These are phyloP conservation scores for Tokudaia tokunoshimensis DNA, from an alignment of 2,797 vertebrate species.

Conservation along the genomic window DNA sequence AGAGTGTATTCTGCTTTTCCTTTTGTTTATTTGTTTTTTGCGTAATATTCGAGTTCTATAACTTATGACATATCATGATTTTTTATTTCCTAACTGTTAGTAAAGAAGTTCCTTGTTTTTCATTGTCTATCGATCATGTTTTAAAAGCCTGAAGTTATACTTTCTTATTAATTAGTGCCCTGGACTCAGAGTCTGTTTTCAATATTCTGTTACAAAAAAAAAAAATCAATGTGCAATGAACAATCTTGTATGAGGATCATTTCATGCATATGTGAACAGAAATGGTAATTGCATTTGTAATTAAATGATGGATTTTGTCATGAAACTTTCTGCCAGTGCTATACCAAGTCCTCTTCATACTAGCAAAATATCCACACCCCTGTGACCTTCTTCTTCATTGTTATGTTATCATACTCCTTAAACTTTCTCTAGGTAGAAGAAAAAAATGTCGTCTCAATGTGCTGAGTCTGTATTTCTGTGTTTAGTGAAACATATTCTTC, in stretches of 20 bases:
- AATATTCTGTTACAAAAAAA: slow-evolving; percentile 13
- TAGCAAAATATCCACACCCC: not conserved
- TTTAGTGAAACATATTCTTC: not conserved
- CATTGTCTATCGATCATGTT: not conserved
- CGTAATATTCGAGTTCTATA: not conserved
- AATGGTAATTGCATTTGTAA: not conserved
- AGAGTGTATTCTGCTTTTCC: too few species aligned
- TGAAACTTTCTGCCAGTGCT: not conserved
- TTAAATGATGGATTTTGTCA: not conserved
- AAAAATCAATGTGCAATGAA: not conserved
- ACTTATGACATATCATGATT: not conserved
- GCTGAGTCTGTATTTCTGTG: slow-evolving; percentile 19
- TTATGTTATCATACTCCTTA: not conserved
- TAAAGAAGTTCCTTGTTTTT: not conserved
- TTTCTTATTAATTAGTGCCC: slow-evolving; percentile 3
- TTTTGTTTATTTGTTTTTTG: not conserved
- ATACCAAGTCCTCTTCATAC: not conserved
- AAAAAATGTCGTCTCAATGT: not conserved
- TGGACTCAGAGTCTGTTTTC: not conserved
- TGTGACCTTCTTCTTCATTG: not conserved
- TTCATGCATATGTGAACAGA: not conserved
- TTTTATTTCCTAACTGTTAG: not conserved
- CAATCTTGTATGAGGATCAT: not conserved
- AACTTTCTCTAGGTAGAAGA: not conserved
- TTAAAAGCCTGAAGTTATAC: not conserved